Base-by-base conservation (phyloP, 2,797 vertebrate genomes). In the Balearica regulorum region DNA sequence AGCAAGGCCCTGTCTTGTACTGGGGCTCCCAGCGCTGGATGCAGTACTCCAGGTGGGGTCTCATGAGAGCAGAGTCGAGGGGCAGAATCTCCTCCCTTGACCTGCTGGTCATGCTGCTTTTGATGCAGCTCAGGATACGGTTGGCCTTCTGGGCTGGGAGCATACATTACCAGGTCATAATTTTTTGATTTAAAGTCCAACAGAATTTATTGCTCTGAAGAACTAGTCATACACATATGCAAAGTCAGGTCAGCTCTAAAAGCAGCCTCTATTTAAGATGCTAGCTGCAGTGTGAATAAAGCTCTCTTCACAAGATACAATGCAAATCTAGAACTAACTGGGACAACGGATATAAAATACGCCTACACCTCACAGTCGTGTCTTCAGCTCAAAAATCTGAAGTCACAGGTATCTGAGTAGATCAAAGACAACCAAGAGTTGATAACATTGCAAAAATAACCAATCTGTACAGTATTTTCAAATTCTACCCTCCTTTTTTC, bases 251-350 rank as follows among this genome's bases (percentile, higher is more conserved):
- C 94, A 92, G 41, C 83, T 68, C 33, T 37, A 73, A 80, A 77
- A 90, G 64, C 86, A 89, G 92, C 24, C 57, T 73, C 62, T 84
- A 64, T 75, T 93, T 85, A 72, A 83, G 57, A 83, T 58, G 71
- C 46, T 83, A 76, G 79, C 62, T 87, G 61, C 81, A 83, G 55
- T 28, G 48, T 80, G 86, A 89, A 93, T 85, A 87, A 78, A 89
- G 86, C 62, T 86, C 70, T 87, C 58, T 89, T 87, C 81, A 75
- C 57, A 93, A 93, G 83, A 90, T 10, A 90, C 90, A 96, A 95
- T 83, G 86, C 95, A 94, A 89, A 91, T 76, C 55, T 71, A n/a
- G 90, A 86, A 71, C 93, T 89, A 94, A 93, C 79, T 96, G 87
- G 93, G 94, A 86, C 92, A 93, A 80, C 8, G 22, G 86, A 87